Base-by-base conservation (phyloP, 2,113 vertebrate species). In the Paradisaea rubra region DNA sequence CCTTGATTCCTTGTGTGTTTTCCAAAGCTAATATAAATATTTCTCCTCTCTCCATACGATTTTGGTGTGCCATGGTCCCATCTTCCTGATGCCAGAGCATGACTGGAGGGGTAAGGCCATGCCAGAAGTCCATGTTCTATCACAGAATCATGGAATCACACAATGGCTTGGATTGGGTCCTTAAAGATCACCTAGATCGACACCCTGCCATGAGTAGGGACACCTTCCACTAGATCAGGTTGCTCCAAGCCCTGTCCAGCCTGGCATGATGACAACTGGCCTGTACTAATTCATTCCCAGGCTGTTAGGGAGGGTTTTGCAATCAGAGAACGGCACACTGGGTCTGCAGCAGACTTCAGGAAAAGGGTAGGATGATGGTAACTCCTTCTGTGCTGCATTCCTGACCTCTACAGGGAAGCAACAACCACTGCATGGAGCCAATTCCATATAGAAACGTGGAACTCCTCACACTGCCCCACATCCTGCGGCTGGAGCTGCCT, bases 381-480 rank as follows among this genome's bases (percentile, higher is more conserved):
- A 64, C n/a, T 35, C 44, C 3, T 81, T 72, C 73, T 54, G 17
- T 61, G 88, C 88, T 91, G 57, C 88, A 21, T 94, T 91, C 85
- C 96, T 93, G 96, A 95, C 96, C 95, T 94, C 96, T 96, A 52
- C 90, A 96, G 92, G 92, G 93, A 93, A 85, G 81, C 53, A 76
- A 68, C 45, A 44, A 91, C 78, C 37, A 89, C 74, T 95, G 81
- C 92, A 94, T 1, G 9, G 66, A 85, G 53, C 8, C 39, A 30
- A 42, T 7, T 47, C n/a, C 20, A 9, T 8, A 14, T 1, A 31
- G 54, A 49, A 59, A 6, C 0, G 2, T 8, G 31, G 39, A 64
- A 56, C 3, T 39, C 53, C 18, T 69, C 28, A 5, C 6, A 8
- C 2, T 31, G 30, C 1, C 24, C 3, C 71, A 4, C 0, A 0